These are phyloP conservation scores for Sibirionetta formosa DNA, from an alignment of 2,797 vertebrate genomes.

Conservation along the genomic window DNA sequence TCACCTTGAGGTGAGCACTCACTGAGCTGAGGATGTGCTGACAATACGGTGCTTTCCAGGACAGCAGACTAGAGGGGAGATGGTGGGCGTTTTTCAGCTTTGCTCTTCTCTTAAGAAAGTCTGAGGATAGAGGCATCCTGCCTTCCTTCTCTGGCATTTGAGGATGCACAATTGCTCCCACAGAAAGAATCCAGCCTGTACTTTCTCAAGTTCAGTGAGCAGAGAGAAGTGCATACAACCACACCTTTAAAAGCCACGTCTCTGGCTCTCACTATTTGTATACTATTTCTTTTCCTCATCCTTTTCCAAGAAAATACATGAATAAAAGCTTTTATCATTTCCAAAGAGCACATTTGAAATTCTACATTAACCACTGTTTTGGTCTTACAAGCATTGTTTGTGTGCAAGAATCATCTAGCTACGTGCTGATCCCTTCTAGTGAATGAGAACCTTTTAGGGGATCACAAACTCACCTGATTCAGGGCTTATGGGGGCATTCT, in stretches of 20 bases:
- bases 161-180: not conserved
- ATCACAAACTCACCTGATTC: not conserved
- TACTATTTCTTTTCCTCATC: not conserved
- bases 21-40: not conserved
- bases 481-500: not conserved
- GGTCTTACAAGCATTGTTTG: not conserved
- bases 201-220: not conserved
- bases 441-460: not conserved
- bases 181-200: not conserved
- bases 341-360: not conserved
- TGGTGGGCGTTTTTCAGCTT: not conserved
- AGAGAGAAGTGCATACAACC: not conserved
- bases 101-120: not conserved
- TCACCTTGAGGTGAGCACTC: fast-evolving
- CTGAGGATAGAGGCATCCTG: not conserved
- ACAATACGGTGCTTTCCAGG: not conserved
- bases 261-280: not conserved
- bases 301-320: not conserved
- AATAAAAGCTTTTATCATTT: not conserved
- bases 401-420: not conserved
- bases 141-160: not conserved
- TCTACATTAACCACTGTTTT: not conserved
- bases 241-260: not conserved
- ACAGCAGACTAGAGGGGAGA: too few relatives aligned
- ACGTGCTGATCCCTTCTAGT: not conserved